phyloP scores from a whole-genome alignment of 2,888 invertebrate genomes.

The Labia minor region DNA sequence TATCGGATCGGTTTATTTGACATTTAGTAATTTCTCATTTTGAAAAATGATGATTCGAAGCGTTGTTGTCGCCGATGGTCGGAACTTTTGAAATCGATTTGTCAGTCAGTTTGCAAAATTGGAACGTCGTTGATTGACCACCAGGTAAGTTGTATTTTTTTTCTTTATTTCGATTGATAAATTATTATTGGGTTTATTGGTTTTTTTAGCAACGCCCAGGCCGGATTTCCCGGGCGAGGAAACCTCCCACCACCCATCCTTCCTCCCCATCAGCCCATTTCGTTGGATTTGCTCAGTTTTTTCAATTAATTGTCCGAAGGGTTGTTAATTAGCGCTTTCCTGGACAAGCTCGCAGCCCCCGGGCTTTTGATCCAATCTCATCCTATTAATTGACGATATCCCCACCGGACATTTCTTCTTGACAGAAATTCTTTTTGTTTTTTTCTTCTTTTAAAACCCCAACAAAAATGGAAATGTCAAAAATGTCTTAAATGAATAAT shows the following conservation, averaged over 20 bases:
- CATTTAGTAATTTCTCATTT: too few relatives aligned
- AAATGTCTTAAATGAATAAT: too few relatives aligned
- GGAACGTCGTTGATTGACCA: constrained; percentile 42
- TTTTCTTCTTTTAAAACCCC: too few relatives aligned
- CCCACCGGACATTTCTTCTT: too few relatives aligned
- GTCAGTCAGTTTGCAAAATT: constrained; percentile 46
- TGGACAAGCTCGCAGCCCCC: not conserved
- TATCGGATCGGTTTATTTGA: too few relatives aligned
- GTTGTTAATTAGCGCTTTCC: not conserved
- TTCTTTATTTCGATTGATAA: constrained; percentile 33
- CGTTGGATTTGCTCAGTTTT: constrained; percentile 30
- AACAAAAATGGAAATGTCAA: too few relatives aligned
- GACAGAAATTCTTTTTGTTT: too few relatives aligned
- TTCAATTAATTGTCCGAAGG: not conserved
- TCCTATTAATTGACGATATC: too few relatives aligned
- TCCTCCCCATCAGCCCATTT: constrained; percentile 22
- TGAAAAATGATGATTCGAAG: not conserved
- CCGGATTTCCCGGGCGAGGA: too few relatives aligned
- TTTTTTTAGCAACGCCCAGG: not conserved
- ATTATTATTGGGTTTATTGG: constrained; percentile 35
- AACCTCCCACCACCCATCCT: too few relatives aligned
- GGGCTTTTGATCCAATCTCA: not conserved
- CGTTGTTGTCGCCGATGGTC: constrained; percentile 22
- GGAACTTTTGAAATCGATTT: constrained; percentile 41
- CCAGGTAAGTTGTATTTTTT: constrained; percentile 33